These are phyloP conservation scores for Papilio xuthus DNA, from an alignment of 1,140 invertebrate species.

Conservation along the genomic window DNA sequence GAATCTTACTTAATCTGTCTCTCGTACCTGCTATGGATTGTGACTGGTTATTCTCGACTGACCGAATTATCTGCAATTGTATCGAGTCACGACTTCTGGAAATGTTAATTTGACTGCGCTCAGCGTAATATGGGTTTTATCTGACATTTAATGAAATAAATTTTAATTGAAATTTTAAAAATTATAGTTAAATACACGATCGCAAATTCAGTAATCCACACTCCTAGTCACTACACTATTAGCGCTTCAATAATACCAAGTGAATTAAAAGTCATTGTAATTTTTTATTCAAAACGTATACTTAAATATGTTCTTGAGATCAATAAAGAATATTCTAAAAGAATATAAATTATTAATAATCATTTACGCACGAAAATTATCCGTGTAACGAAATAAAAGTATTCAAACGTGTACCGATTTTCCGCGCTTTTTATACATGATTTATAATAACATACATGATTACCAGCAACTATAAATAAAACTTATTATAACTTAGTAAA, in stretches of 20 bases:
- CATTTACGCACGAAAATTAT: background rate
- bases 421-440: background rate
- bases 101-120: conserved; percentile 24
- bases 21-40: conserved; percentile 43
- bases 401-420: background rate
- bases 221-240: background rate
- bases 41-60: conserved; percentile 19
- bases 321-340: background rate
- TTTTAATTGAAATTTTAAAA: background rate
- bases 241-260: background rate
- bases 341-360: background rate
- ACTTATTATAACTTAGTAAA: background rate
- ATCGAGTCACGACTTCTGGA: conserved; percentile 4
- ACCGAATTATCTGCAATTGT: conserved; percentile 36
- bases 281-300: background rate
- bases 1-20: conserved; percentile 67
- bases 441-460: background rate
- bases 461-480: background rate
- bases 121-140: background rate
- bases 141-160: background rate
- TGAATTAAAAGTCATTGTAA: background rate
- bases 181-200: background rate
- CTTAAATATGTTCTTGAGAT: background rate
- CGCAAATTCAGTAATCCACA: background rate
- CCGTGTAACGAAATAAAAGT: conserved; percentile 7